These are phyloP conservation scores for Hipparchia semele DNA, from an alignment of 2,888 invertebrate genomes.

Conservation along the genomic window DNA sequence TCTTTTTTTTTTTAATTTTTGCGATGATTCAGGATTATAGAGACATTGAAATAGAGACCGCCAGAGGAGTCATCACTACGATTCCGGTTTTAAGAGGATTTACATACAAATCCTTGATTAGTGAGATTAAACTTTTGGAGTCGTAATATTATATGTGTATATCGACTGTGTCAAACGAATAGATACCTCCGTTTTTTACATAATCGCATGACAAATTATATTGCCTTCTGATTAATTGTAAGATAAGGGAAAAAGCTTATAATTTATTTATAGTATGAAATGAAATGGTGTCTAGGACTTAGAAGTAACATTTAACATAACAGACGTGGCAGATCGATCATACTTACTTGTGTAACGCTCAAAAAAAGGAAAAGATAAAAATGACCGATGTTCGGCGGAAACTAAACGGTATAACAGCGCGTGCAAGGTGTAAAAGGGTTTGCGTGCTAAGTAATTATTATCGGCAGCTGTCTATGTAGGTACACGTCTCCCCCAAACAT, in stretches of 20 bases:
- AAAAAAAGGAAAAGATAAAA: conserved; percentile 32
- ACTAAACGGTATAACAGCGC: conserved; percentile 42
- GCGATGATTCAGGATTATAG: conserved; percentile 2
- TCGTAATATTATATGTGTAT: too few species aligned
- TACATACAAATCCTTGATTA: too few species aligned
- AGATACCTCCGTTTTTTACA: too few species aligned
- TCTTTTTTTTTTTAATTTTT: conserved; percentile 16
- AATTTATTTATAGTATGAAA: not conserved
- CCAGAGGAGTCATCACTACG: not conserved
- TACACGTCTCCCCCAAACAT: conserved; percentile 69
- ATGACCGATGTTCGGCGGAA: conserved; percentile 33
- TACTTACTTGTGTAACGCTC: conserved; percentile 18
- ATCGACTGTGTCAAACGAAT: too few species aligned
- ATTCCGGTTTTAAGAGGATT: too few species aligned
- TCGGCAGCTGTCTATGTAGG: conserved; percentile 69
- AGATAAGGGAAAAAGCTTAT: not conserved
- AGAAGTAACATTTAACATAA: conserved; percentile 5
- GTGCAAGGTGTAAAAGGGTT: conserved; percentile 80
- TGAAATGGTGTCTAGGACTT: not conserved
- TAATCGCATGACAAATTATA: too few species aligned
- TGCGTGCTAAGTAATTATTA: conserved; percentile 75
- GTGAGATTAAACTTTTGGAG: too few species aligned
- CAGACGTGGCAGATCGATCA: conserved; percentile 21
- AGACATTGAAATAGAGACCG: not conserved
- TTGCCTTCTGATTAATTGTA: too few species aligned